Evolutionary conservation across 1,140 invertebrate genomes (phyloP), one percentile per base, ranked within the genome.

Genomic region (Euglossa dilemma): DNA sequence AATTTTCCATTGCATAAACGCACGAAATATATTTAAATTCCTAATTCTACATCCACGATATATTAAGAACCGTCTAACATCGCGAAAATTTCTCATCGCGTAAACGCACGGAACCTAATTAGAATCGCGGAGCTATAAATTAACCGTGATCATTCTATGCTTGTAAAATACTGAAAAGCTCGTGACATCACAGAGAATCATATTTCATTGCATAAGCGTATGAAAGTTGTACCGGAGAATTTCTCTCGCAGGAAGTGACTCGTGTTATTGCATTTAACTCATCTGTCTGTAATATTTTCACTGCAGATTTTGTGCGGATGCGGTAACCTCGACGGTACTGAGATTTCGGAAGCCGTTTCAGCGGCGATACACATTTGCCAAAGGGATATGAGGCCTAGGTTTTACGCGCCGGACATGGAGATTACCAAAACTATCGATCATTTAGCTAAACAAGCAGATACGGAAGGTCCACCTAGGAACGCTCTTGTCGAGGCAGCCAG

Each of bases 301-400:
- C 43, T 9, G 43, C 11, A 93, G 96, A 93, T 96, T 28, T 90
- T 96, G 16, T 95, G 95, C 70, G 96, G 96, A 3, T 95, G 95
- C 92, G 96, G 96, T 11, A 94, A 95, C 11, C 95, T 95, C 85
- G 96, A 96, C 93, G 96, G 96, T 14, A 94, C 94, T 59, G 96
- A 96, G 93, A 93, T 96, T 59, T 94, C 95, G 76, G 96, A 96
- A 93, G 95, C 95, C 54, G 92, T 95, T 23, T 95, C 95, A 2
- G 84, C 93, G 36, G 86, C 96, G 20, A 94, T 95, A 50, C 95
- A 96, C 86, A 87, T 96, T 50, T 95, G 93, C 74, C 91, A 95
- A 80, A 93, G 91, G 28, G 91, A 92, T 52, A 93, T 95, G 50
- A 91, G 93, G 52, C 94, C 95, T 4, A 72, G 91, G n/a, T 95